Evolutionary conservation across 1,140 invertebrate genomes (phyloP).

Genomic region (Heliothis subflexa): DNA sequence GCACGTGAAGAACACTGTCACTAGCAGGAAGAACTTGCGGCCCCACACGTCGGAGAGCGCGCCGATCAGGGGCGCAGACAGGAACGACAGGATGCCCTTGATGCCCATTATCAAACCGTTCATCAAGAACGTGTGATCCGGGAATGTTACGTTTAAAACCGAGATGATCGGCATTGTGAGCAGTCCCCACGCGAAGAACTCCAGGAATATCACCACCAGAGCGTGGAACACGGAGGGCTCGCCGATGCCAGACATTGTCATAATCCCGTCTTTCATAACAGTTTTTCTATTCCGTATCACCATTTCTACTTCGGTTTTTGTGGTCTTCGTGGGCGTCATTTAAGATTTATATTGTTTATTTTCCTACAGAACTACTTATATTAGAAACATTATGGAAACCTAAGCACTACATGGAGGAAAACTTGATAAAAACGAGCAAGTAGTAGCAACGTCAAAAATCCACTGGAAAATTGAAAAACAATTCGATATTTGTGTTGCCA

Average conservation of each 20-base stretch:
- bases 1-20: constrained; percentile 99
- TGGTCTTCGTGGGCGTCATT: constrained; percentile 85
- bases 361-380: constrained; percentile 78
- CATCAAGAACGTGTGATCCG: constrained; percentile 99
- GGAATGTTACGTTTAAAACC: constrained; percentile 98
- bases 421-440: constrained; percentile 75
- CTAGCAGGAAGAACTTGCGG: constrained; percentile 98
- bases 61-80: constrained; percentile 98
- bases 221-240: constrained; percentile 99
- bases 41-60: constrained; percentile 99
- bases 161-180: constrained; percentile 99
- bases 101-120: constrained; percentile 99
- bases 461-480: constrained; percentile 83
- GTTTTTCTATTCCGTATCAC: constrained; percentile 86
- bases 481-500: constrained; percentile 78
- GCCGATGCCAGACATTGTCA: constrained; percentile 92
- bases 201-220: constrained; percentile 99
- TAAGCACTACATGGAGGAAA: constrained; percentile 82
- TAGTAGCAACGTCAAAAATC: constrained; percentile 81
- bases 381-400: constrained; percentile 79
- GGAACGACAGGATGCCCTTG: constrained; percentile 98
- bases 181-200: constrained; percentile 99
- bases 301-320: constrained; percentile 86
- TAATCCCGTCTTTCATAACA: constrained; percentile 85
- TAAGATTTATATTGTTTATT: constrained; percentile 72